phyloP scores from a whole-genome alignment of 2,888 invertebrate genomes.

The Thymelicus lineola region DNA sequence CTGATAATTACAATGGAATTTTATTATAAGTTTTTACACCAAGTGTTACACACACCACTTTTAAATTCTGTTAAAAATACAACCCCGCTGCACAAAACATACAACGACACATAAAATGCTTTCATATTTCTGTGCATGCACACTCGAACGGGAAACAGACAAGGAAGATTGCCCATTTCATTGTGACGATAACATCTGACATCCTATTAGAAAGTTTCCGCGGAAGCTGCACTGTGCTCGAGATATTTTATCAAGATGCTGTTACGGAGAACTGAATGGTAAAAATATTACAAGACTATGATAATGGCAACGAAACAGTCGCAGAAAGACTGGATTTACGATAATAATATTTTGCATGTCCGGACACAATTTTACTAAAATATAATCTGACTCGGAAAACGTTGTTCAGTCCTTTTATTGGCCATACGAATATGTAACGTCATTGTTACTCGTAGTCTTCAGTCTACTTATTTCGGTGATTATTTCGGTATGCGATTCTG shows the following conservation, averaged over 20 bases:
- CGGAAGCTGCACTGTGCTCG: conserved; percentile 13
- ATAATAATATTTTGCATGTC: conserved; percentile 10
- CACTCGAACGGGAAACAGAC: neutral
- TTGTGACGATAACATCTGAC: conserved; percentile 30
- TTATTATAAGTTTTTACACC: too few species aligned
- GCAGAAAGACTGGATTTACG: conserved; percentile 2
- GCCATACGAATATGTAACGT: too few species aligned
- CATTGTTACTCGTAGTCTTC: too few species aligned
- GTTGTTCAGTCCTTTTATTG: too few species aligned
- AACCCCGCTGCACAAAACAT: neutral
- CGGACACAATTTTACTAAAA: neutral
- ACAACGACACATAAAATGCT: neutral
- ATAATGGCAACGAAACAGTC: neutral
- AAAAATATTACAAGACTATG: conserved; percentile 19
- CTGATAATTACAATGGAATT: too few species aligned
- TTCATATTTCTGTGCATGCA: neutral
- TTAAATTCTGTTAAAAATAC: neutral
- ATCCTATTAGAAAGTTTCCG: conserved; percentile 29
- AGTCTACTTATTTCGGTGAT: too few species aligned
- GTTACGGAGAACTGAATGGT: conserved; percentile 26
- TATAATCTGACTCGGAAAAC: too few species aligned
- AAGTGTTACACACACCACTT: too few species aligned
- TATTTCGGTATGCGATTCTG: too few species aligned
- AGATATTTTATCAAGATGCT: conserved; percentile 30
- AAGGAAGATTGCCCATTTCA: conserved; percentile 27